These are phyloP conservation scores for Hippocampus barbouri DNA, from an alignment of 2,113 vertebrate genomes.

Conservation along the genomic window DNA sequence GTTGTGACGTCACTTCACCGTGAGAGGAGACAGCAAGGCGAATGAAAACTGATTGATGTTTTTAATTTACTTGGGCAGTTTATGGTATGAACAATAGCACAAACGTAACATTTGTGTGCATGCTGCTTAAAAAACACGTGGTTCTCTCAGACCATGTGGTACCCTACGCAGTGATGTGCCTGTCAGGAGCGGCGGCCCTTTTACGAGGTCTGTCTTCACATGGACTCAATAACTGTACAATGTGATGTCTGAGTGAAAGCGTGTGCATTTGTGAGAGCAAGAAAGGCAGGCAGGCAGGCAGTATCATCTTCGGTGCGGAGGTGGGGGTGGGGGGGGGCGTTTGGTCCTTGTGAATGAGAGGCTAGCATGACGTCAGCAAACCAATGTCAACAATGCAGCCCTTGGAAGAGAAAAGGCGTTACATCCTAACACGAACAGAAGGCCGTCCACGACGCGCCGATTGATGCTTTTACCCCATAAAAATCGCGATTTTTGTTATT, in stretches of 20 bases:
- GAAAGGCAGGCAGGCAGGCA: background rate
- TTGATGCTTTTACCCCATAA: slow-evolving; percentile 17
- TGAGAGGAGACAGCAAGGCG: too few relatives aligned
- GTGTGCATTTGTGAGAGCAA: background rate
- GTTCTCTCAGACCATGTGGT: too few relatives aligned
- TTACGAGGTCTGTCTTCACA: too few relatives aligned
- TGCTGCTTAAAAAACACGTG: too few relatives aligned
- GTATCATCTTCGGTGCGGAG: slow-evolving; percentile 1
- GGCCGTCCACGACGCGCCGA: slow-evolving; percentile 17
- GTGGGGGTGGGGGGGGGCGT: slow-evolving; percentile 4
- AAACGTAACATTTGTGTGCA: too few relatives aligned
- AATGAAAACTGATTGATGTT: too few relatives aligned
- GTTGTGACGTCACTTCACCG: too few relatives aligned
- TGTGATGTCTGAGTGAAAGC: slow-evolving; percentile 6
- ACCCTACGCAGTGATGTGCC: too few relatives aligned
- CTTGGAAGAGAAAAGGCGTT: slow-evolving; percentile 63
- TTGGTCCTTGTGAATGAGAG: slow-evolving; percentile 66
- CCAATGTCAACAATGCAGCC: slow-evolving; percentile 75
- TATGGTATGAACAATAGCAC: too few relatives aligned
- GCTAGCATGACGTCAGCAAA: slow-evolving; percentile 67
- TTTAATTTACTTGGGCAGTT: too few relatives aligned
- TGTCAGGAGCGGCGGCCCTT: too few relatives aligned
- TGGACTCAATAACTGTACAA: slow-evolving; percentile 5
- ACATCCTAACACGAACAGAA: slow-evolving; percentile 40
- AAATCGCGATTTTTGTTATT: background rate